Evolutionary conservation across 2,113 vertebrate species (phyloP), one percentile per base, ranked within the genome.

Genomic region (Heterotilapia buettikoferi): DNA sequence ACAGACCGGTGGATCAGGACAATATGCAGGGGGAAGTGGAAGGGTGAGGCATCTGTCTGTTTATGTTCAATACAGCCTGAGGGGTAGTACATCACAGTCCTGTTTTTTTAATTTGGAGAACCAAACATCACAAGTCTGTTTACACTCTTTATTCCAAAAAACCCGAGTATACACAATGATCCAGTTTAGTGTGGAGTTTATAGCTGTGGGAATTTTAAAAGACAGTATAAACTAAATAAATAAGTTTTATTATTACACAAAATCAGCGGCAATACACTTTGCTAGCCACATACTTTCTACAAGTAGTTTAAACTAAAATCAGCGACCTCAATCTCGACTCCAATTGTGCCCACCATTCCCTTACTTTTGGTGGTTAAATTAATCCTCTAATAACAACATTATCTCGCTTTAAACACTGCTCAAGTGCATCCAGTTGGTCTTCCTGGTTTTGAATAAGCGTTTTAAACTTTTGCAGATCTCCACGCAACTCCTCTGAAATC

Each of bases 31-130:
- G 7, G 88, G 91, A 92, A 92, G 86, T 81, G 84, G 84, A 92
- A 90, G 90, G 94, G 90, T 54, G 91, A 83, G 86, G 91, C 88
- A 10, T 47, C 36, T 9, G 82, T 85, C 54, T 85, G 92, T 92
- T 92, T 91, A 89, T 71, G 45, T 81, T 85, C 83, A 85, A 63
- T 52, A 40, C 54, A 82, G 63, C 26, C 63, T 45, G 50, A 26
- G 59, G 68, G 14, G 38, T 56, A 19, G 73, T 59, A 40, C 9
- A 11, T 50, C 16, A 45, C 19, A 45, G 13, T 81, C 45, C 68
- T 78, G 7, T 26, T 56, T 82, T 88, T 47, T 66, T 10, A 11
- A 36, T 63, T 63, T 63, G 80, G 21, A 66, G 31, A 78, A 50
- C 43, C 63, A 7, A 81, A 80, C 31, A 11, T 2, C 24, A 52